Base-by-base conservation (phyloP, 1,140 invertebrate genomes). In the Euglossa dilemma region DNA sequence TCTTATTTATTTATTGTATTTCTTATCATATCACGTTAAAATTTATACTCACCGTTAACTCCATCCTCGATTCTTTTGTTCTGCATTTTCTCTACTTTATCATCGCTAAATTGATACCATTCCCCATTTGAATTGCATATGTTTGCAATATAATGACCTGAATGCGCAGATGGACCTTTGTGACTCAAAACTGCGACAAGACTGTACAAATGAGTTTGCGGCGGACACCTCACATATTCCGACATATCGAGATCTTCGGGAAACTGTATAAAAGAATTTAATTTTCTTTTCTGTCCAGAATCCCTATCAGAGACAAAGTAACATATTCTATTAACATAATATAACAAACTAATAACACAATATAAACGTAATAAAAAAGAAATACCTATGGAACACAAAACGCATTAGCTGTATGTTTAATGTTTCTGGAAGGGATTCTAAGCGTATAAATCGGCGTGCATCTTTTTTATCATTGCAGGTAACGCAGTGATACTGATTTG, bases 41-140 rank as follows among this genome's bases (percentile, higher is more conserved):
- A 50, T 6, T 28, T 47, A 20, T 61, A 56, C 74, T 88, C 90
- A 95, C 94, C 93, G 83, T 92, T 92, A 28, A 93, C 89, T 14
- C 95, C 95, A 94, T 90, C 95, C 93, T 84, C 95, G 93, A 91
- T 95, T 92, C 90, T 80, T 76, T 92, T 91, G 43, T 91, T 91
- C 45, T 90, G 91, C 89, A 96, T 95, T 91, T 95, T 95, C 75
- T 96, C 95, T 45, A 97, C 96, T 87, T 94, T 95, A 90, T 97
- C 96, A 90, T 97, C 96, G 92, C 97, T 97, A 87, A 97, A 97
- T 85, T 96, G 96, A 88, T 95, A 96, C 96, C 96, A 97, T 74
- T 95, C 94, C 9, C 95, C 95, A 14, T 93, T 91, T 25, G 93
- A 93, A 82, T 94, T 94, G 88, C 96, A 92, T 87, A 94, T 94